phyloP scores from a whole-genome alignment of 2,113 vertebrate genomes.

The Panthera tigris region DNA sequence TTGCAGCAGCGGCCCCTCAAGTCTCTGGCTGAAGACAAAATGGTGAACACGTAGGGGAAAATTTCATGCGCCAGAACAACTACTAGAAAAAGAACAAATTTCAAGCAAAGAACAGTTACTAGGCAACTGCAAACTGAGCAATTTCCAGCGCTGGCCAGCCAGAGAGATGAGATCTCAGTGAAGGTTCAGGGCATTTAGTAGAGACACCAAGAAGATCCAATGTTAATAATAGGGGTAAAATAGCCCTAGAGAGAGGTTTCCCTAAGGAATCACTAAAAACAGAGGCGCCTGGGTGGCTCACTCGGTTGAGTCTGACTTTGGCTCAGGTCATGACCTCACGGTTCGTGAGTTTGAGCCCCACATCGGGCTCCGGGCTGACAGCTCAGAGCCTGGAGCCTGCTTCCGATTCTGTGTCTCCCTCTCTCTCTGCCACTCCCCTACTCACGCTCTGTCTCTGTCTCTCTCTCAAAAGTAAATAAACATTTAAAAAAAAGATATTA shows the following conservation, averaged over 20 bases:
- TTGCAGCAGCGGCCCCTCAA: accelerated
- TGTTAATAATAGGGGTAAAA: neutral
- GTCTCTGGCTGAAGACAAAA: neutral
- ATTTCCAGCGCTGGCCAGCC: neutral
- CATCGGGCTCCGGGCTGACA: too few species aligned
- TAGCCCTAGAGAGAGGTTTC: neutral
- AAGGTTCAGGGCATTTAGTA: neutral
- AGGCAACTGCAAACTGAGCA: neutral
- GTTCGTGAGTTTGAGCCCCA: too few species aligned
- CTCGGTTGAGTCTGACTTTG: too few species aligned
- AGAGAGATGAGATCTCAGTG: neutral
- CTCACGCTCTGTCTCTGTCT: too few species aligned
- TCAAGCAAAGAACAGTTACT: neutral
- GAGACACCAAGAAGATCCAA: neutral
- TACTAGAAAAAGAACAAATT: neutral
- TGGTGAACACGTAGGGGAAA: neutral
- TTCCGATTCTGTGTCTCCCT: too few species aligned
- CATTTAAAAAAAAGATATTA: neutral
- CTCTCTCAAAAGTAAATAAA: too few species aligned
- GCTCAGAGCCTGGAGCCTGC: too few species aligned
- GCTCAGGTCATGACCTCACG: too few species aligned
- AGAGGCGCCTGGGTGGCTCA: neutral
- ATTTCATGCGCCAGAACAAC: neutral
- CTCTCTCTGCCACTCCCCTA: too few species aligned
- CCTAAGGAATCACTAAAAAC: neutral